Percentiles rank a stretch among this genome's conserved stretches.
These are phyloP conservation scores for Amorpha juglandis DNA, from an alignment of 2,888 invertebrate species.

Conservation along the genomic window DNA sequence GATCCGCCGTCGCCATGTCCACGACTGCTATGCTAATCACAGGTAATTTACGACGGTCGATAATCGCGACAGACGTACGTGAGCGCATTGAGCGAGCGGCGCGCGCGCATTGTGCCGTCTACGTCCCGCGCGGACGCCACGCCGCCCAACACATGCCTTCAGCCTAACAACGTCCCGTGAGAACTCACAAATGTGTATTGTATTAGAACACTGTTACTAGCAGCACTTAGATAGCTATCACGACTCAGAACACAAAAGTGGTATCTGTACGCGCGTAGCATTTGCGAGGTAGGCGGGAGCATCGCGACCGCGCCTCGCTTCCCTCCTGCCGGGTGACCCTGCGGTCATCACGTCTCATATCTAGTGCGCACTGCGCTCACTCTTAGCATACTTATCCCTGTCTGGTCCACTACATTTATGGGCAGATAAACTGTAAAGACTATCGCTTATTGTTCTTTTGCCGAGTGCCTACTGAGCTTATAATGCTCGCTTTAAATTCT, in stretches of 20 bases:
- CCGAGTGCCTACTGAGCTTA: constrained; percentile 11
- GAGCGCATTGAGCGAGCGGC: constrained; percentile 74
- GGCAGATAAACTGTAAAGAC: constrained; percentile 12
- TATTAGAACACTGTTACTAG: constrained; percentile 47
- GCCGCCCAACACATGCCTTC: constrained; percentile 27
- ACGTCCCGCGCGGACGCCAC: too few relatives aligned
- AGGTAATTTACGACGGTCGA: constrained; percentile 78
- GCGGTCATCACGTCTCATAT: constrained; percentile 63
- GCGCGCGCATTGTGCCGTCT: constrained; percentile 44
- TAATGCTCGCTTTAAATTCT: neutral
- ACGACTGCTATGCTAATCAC: constrained; percentile 80
- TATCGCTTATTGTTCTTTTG: constrained; percentile 20
- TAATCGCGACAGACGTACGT: constrained; percentile 81
- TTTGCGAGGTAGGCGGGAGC: constrained; percentile 51
- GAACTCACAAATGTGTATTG: constrained; percentile 62
- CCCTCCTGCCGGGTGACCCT: constrained; percentile 59
- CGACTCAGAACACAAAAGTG: constrained; percentile 52
- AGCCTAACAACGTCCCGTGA: constrained; percentile 58
- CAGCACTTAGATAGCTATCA: constrained; percentile 49
- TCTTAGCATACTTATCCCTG: constrained; percentile 49
- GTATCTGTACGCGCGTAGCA: constrained; percentile 46
- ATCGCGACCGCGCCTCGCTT: constrained; percentile 48
- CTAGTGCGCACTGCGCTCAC: constrained; percentile 50
- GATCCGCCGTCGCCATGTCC: constrained; percentile 65
- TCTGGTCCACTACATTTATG: constrained; percentile 38